These are phyloP conservation scores for Nasonovia ribisnigri DNA, from an alignment of 2,888 invertebrate species.

Conservation along the genomic window DNA sequence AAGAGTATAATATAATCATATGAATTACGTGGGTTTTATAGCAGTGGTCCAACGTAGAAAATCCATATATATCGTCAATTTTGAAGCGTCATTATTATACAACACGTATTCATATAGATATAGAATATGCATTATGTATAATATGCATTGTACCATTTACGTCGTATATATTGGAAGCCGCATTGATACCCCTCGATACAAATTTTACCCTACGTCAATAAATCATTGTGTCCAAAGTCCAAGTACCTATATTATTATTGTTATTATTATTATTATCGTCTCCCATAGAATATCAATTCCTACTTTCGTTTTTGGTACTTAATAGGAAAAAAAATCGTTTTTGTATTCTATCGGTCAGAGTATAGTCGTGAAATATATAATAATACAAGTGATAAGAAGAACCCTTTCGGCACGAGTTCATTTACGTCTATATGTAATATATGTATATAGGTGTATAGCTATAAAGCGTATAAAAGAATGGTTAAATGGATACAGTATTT, in stretches of 20 bases:
- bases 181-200: constrained; percentile 2
- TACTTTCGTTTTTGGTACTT: neutral
- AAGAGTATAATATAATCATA: neutral
- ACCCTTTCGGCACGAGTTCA: constrained; percentile 26
- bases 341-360: constrained; percentile 3
- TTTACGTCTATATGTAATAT: neutral
- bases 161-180: neutral
- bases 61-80: neutral
- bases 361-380: neutral
- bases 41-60: neutral
- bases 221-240: constrained; percentile 31
- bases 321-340: constrained; percentile 25
- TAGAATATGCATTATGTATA: neutral
- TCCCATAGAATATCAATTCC: neutral
- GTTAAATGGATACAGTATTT: constrained; percentile 37
- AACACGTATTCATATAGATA: neutral
- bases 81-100: neutral
- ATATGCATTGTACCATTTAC: neutral
- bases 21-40: neutral
- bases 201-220: constrained; percentile 30
- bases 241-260: constrained; percentile 16
- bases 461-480: neutral
- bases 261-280: constrained; percentile 22
- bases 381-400: constrained; percentile 5
- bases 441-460: neutral